Evolutionary conservation across 2,797 vertebrate genomes (phyloP).

Genomic region (Otolemur crassicaudatus): DNA sequence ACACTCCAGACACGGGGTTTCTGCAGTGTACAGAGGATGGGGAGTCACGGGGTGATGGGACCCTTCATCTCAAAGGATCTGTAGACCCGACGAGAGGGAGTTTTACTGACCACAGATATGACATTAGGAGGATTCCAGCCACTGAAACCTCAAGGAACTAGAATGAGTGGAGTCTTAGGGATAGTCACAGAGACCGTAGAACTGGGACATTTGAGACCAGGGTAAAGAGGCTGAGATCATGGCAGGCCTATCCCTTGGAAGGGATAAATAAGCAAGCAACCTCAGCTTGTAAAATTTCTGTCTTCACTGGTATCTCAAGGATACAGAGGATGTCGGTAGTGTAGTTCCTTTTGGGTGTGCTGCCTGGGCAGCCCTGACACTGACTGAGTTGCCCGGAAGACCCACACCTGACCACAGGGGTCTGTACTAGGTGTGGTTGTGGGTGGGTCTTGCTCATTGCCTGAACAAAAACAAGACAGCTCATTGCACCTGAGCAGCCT

Average conservation of each 20-base stretch:
- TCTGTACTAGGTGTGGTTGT: not conserved
- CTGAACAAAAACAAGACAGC: not conserved
- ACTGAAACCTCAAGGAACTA: not conserved
- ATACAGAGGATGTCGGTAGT: not conserved
- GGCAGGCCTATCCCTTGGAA: not conserved
- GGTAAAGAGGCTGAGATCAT: not conserved
- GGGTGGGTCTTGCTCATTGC: not conserved
- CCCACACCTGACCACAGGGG: not conserved
- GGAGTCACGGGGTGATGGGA: not conserved
- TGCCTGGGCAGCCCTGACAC: not conserved
- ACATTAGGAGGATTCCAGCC: not conserved
- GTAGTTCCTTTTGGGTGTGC: not conserved
- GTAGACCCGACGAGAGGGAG: not conserved
- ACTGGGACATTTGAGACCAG: not conserved
- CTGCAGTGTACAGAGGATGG: not conserved
- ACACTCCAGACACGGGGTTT: not conserved
- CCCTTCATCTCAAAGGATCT: not conserved
- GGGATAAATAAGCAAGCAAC: not conserved
- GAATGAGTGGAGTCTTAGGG: not conserved
- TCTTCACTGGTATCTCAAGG: not conserved
- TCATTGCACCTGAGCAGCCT: not conserved
- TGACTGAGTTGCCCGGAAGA: not conserved
- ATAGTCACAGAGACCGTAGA: not conserved
- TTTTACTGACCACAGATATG: not conserved
- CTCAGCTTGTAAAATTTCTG: not conserved